phyloP scores from a whole-genome alignment of 1,140 invertebrate species.

The Caerostris extrusa region DNA sequence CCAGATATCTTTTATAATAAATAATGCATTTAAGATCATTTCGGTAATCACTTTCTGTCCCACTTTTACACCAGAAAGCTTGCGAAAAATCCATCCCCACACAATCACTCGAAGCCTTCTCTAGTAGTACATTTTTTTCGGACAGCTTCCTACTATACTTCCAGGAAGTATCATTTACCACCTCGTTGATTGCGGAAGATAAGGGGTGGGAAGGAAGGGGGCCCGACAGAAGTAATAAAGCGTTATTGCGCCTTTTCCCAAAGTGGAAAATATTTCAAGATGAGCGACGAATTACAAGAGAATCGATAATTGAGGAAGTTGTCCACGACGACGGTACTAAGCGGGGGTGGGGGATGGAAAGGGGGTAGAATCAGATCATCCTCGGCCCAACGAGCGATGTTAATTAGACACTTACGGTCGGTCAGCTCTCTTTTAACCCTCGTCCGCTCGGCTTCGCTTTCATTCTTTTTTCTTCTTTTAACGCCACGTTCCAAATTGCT shows the following conservation, averaged over 20 bases:
- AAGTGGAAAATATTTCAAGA: conserved; percentile 75
- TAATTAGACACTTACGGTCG: conserved; percentile 70
- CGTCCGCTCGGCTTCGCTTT: neutral
- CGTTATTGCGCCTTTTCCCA: conserved; percentile 42
- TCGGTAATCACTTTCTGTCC: neutral
- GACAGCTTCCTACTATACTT: neutral
- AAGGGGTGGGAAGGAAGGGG: neutral
- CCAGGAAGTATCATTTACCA: conserved; percentile 47
- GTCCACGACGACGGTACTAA: neutral
- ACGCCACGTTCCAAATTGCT: conserved; percentile 68
- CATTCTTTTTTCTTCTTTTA: conserved; percentile 43
- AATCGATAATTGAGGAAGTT: conserved; percentile 76
- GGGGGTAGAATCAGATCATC: conserved; percentile 63
- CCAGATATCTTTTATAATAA: too few relatives aligned
- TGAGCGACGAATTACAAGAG: conserved; percentile 51
- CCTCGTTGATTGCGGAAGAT: conserved; percentile 21
- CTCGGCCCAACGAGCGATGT: conserved; percentile 66
- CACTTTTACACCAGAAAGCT: neutral
- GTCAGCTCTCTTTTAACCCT: conserved; percentile 24
- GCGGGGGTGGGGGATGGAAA: neutral
- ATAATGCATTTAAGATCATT: neutral
- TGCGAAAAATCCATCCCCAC: neutral
- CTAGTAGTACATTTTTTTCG: neutral
- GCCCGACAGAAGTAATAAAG: conserved; percentile 39
- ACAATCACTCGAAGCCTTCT: neutral